Percentiles rank a stretch among this genome's conserved stretches.
Evolutionary conservation across 2,113 vertebrate genomes (phyloP).

Genomic region (Spizaetus ornatus): DNA sequence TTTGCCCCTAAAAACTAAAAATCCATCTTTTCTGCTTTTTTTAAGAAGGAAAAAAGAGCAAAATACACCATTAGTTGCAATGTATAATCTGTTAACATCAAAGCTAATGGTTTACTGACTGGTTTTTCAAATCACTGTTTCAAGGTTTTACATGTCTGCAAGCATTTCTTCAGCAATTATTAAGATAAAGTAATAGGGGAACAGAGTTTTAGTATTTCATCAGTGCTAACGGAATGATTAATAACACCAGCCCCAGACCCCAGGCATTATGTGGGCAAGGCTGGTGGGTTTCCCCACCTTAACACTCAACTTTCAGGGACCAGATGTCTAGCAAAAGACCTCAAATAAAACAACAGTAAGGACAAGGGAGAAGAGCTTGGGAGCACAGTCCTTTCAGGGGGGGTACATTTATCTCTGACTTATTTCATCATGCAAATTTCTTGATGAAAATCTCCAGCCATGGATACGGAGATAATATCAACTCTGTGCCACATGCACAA

Average conservation of each 20-base stretch:
- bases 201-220: not conserved
- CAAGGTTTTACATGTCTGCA: slow-evolving; percentile 24
- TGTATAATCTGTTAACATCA: slow-evolving; percentile 23
- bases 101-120: slow-evolving; percentile 10
- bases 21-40: slow-evolving; percentile 20
- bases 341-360: not conserved
- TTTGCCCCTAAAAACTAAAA: slow-evolving; percentile 24
- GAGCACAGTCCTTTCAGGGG: not conserved
- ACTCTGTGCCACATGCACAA: not conserved
- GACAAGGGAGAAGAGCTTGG: not conserved
- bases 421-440: not conserved
- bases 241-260: not conserved
- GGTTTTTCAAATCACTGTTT: not conserved
- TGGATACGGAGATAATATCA: not conserved
- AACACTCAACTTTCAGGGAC: not conserved
- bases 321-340: not conserved
- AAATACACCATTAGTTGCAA: not conserved
- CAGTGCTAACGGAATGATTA: not conserved
- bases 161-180: slow-evolving; percentile 40
- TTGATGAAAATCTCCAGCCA: not conserved
- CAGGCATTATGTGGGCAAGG: not conserved
- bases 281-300: not conserved
- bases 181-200: slow-evolving; percentile 31
- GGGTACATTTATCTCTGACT: not conserved
- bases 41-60: not conserved